phyloP scores from a whole-genome alignment of 2,797 vertebrate genomes.

The Amphiprion clarkii region DNA sequence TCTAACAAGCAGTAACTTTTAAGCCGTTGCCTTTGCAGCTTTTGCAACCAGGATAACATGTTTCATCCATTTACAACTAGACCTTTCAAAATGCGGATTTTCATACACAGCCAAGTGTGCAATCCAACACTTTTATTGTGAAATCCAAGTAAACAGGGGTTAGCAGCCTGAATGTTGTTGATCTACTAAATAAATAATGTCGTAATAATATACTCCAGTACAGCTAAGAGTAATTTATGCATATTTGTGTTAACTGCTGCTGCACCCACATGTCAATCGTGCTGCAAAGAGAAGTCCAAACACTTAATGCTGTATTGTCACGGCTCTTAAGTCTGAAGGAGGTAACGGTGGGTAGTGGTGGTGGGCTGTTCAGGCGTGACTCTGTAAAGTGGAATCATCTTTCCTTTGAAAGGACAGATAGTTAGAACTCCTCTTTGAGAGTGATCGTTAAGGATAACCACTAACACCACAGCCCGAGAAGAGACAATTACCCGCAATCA shows the following conservation, averaged over 20 bases:
- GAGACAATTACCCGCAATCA: constrained; percentile 84
- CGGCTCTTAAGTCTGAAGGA: constrained; percentile 56
- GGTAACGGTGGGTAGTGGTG: not conserved
- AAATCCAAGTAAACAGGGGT: not conserved
- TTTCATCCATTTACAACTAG: not conserved
- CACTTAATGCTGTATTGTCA: constrained; percentile 42
- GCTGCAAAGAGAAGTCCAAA: constrained; percentile 39
- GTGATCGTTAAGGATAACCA: constrained; percentile 81
- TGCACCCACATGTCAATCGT: constrained; percentile 13
- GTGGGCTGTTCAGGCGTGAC: constrained; percentile 62
- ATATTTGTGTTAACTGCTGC: constrained; percentile 23
- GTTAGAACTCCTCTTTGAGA: constrained; percentile 76
- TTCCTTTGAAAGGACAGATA: constrained; percentile 79
- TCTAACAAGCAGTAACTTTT: not conserved
- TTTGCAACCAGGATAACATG: not conserved
- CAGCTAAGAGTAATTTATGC: constrained; percentile 17
- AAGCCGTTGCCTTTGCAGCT: not conserved
- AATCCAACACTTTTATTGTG: not conserved
- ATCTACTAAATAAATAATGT: constrained; percentile 7
- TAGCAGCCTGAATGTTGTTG: not conserved
- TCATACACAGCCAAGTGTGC: too few relatives aligned
- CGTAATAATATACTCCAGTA: constrained; percentile 13
- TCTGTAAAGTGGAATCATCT: constrained; percentile 82
- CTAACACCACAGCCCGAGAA: constrained; percentile 75
- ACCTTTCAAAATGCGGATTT: too few relatives aligned